phyloP scores from a whole-genome alignment of 2,113 vertebrate genomes.

The Erpornis zantholeuca region DNA sequence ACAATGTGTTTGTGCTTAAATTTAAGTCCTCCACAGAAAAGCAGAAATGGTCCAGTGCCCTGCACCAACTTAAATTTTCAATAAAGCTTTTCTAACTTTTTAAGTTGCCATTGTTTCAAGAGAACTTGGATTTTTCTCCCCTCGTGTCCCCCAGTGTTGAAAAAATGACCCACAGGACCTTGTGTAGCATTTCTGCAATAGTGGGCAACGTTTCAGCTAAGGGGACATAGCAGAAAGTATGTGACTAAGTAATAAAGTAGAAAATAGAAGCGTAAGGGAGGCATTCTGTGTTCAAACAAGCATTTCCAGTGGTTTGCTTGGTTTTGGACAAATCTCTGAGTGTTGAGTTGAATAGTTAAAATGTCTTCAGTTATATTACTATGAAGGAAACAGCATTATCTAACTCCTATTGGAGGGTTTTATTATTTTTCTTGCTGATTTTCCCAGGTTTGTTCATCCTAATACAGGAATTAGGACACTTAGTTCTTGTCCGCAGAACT shows the following conservation, averaged over 20 bases:
- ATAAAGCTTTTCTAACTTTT: background rate
- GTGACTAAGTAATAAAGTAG: background rate
- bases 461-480: background rate
- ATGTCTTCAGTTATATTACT: background rate
- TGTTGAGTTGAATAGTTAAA: background rate
- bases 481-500: background rate
- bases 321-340: background rate
- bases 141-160: background rate
- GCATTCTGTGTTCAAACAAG: background rate
- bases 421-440: background rate
- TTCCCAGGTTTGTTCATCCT: background rate
- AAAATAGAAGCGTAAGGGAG: background rate
- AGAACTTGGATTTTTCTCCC: background rate
- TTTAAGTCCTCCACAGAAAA: background rate
- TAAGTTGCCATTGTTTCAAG: background rate
- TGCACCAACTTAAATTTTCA: background rate
- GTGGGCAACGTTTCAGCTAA: background rate
- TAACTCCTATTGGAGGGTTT: background rate
- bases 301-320: background rate
- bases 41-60: background rate
- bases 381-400: background rate
- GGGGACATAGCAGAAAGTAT: background rate
- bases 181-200: background rate
- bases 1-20: background rate
- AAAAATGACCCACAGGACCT: background rate